Base-by-base conservation (phyloP, 2,888 invertebrate species). In the Yponomeuta cagnagella region DNA sequence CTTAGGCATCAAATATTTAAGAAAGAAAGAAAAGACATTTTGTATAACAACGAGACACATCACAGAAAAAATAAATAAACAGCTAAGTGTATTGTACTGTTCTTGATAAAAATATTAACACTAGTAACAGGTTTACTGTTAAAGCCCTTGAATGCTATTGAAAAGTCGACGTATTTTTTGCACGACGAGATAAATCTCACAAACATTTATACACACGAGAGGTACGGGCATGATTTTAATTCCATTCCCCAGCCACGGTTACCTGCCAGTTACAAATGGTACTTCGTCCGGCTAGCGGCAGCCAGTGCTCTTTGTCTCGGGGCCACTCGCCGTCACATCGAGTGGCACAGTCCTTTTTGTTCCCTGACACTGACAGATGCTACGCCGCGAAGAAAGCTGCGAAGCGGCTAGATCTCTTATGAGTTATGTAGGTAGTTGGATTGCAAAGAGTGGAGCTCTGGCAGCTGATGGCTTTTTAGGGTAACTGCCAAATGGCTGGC, bases 331-430 rank as follows among this genome's bases (percentile, higher is more conserved):
- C 31, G 64, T 64, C 64, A 31, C 64, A 31, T 64, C 10, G 64
- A 64, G 64, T 43, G 64, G 31, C 23, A 30, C 64, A 64, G 23
- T 64, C 31, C 67, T 68, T 68, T 68, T 68, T 68, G 43, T 68
- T n/a, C 23, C n/a, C 48, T 68, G 67, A 68, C 67, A 68, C 67
- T 68, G 67, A 68, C 67, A 68, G 67, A 68, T 68, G 67, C 67
- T 37, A 9, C 31, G 30, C 31, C 10, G 23, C 30, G 67, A 68
- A 68, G 48, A n/a, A 23, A 68, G n/a, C 48, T 23, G 67, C 43
- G 5, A 68, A 37, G 31, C 15, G 12, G 10, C 31, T 30, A 30
- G 30, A 10, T 31, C 65, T 65, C 31, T 30, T 65, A 65, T 30
- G 33, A 30, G 30, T 65, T 33, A 65, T 65, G 65, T 31, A 4